Evolutionary conservation across 2,113 vertebrate species (phyloP).

Genomic region (Stomatorhinus ivindoensis): DNA sequence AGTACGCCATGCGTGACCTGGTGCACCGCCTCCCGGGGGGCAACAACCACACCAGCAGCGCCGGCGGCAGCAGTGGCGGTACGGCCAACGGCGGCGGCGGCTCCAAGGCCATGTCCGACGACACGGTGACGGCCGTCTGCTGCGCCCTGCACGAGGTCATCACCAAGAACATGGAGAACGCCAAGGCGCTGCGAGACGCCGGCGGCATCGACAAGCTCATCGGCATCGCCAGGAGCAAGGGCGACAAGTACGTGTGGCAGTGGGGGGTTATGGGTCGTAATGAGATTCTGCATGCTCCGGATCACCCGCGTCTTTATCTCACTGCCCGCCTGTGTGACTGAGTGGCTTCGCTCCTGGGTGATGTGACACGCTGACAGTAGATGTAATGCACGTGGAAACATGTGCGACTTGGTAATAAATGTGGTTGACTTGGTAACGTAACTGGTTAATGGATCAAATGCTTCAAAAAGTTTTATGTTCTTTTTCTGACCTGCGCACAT

Average conservation of each 20-base stretch:
- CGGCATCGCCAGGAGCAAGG: conserved; percentile 90
- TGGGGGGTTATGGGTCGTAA: background rate
- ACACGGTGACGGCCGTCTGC: conserved; percentile 91
- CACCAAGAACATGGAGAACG: conserved; percentile 97
- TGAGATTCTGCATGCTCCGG: background rate
- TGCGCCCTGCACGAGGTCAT: conserved; percentile 94
- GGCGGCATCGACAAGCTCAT: conserved; percentile 94
- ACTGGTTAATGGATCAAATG: background rate
- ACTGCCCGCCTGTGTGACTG: background rate
- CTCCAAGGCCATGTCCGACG: conserved; percentile 88
- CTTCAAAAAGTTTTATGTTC: background rate
- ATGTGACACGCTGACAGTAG: background rate
- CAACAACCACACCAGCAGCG: conserved; percentile 70
- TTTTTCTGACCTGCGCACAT: background rate
- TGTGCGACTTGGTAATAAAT: background rate
- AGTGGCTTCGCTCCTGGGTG: background rate
- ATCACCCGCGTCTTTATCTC: background rate
- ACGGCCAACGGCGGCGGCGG: conserved; percentile 76
- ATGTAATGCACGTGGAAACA: background rate
- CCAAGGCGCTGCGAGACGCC: conserved; percentile 93
- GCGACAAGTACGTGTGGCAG: conserved; percentile 80
- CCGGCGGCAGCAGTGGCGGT: conserved; percentile 18
- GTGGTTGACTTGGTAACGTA: background rate
- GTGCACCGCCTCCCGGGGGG: conserved; percentile 86
- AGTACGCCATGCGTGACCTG: conserved; percentile 94